phyloP scores from a whole-genome alignment of 2,888 invertebrate species.

The Formica aserva region DNA sequence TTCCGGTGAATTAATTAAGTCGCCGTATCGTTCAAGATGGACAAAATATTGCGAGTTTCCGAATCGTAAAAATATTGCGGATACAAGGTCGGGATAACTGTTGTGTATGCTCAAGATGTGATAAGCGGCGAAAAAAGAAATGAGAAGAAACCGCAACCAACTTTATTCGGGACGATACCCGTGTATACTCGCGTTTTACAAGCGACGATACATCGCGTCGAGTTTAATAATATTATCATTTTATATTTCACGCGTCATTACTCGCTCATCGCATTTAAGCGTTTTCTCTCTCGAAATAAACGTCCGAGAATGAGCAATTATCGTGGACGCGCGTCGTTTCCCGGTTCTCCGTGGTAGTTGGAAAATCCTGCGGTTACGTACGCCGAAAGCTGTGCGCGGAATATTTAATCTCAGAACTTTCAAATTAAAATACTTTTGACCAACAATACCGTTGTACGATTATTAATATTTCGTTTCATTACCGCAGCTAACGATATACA shows the following conservation, averaged over 20 bases:
- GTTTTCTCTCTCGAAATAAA: constrained; percentile 29
- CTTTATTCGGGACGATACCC: constrained; percentile 3
- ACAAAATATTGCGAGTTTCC: constrained; percentile 33
- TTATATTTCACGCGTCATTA: constrained; percentile 46
- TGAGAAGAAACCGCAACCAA: constrained; percentile 7
- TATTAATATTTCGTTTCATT: constrained; percentile 38
- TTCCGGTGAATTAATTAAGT: constrained; percentile 67
- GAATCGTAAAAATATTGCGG: constrained; percentile 29
- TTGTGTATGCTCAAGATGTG: constrained; percentile 18
- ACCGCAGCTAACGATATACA: not conserved
- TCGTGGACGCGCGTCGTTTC: constrained; percentile 24
- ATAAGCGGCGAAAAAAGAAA: not conserved
- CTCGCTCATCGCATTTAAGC: constrained; percentile 10
- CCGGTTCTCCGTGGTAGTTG: not conserved
- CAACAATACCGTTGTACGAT: constrained; percentile 32
- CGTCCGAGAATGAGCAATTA: constrained; percentile 45
- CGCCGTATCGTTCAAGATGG: constrained; percentile 14
- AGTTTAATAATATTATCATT: constrained; percentile 29
- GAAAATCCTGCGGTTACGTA: constrained; percentile 34
- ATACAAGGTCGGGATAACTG: constrained; percentile 52
- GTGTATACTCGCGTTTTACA: not conserved
- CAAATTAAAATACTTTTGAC: constrained; percentile 63
- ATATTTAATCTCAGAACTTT: constrained; percentile 59
- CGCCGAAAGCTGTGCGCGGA: constrained; percentile 3
- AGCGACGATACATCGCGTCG: constrained; percentile 17